Conservation (phyloP, 1,140 invertebrate species). For the Drosophila melanica region DNA sequence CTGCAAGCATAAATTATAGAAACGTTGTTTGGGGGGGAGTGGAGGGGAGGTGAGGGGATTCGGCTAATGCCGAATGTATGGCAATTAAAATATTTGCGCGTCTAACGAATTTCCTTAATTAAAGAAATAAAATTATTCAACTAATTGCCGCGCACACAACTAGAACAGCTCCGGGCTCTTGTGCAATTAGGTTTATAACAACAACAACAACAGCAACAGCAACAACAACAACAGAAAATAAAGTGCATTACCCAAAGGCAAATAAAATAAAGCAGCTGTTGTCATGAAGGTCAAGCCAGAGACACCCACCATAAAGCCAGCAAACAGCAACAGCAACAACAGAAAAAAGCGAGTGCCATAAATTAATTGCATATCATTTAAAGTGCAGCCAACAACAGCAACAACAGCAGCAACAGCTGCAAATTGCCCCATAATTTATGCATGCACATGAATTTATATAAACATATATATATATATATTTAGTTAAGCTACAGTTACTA, state of each 20-base stretch:
- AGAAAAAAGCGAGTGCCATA: constrained; percentile 10
- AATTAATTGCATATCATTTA: constrained; percentile 54
- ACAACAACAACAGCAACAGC: no score
- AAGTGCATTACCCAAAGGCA: constrained; percentile 14
- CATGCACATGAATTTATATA: not conserved
- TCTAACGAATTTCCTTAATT: constrained; percentile 69
- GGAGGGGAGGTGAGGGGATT: no score
- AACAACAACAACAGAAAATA: no score
- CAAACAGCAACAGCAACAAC: constrained; percentile 19
- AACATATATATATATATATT: no score
- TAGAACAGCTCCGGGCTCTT: constrained; percentile 11
- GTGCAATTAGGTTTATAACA: constrained; percentile 31
- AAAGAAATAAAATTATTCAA: constrained; percentile 54
- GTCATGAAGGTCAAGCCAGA: constrained; percentile 24
- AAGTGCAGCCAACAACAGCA: constrained; percentile 16
- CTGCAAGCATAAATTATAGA: constrained; percentile 72
- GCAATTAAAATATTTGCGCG: constrained; percentile 77
- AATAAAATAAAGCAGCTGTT: constrained; percentile 10
- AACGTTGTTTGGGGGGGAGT: not conserved
- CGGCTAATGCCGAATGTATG: constrained; percentile 15
- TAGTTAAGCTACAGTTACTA: constrained; percentile 34
- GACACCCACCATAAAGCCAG: constrained; percentile 32
- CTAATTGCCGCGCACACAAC: constrained; percentile 19
- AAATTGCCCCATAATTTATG: constrained; percentile 43
- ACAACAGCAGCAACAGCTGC: constrained; percentile 20